Evolutionary conservation across 2,888 invertebrate genomes (phyloP).

Genomic region (Acrocyrtus sp.): DNA sequence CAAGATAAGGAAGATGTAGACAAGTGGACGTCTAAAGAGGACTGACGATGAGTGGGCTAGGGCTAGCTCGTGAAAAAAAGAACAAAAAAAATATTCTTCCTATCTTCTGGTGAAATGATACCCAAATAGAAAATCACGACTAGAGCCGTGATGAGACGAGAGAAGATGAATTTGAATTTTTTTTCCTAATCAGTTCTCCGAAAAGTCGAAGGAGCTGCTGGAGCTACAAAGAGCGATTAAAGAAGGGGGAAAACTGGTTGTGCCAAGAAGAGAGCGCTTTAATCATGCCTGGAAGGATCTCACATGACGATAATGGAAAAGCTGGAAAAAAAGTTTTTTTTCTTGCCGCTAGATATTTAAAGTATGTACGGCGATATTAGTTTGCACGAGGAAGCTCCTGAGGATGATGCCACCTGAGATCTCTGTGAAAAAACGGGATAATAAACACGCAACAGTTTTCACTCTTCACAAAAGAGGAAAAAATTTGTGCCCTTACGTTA

Average conservation of each 20-base stretch:
- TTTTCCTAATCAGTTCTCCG: not conserved
- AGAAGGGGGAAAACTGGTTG: no score
- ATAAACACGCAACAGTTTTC: no score
- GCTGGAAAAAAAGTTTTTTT: constrained; percentile 37
- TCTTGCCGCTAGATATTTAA: constrained; percentile 37
- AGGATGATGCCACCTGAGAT: no score
- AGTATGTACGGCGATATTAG: constrained; percentile 24
- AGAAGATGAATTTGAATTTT: constrained; percentile 4
- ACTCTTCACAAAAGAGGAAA: no score
- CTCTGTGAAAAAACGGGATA: no score
- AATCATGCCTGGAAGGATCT: constrained; percentile 30
- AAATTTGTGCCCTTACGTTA: no score
- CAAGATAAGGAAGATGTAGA: no score
- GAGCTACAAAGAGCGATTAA: no score
- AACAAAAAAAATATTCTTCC: no score
- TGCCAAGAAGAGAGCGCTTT: not conserved
- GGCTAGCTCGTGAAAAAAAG: no score
- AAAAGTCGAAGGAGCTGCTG: constrained; percentile 13
- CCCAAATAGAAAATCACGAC: not conserved
- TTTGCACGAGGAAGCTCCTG: not conserved
- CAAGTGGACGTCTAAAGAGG: no score
- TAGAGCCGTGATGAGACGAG: constrained; percentile 1
- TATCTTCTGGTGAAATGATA: not conserved
- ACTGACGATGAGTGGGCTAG: no score
- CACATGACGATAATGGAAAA: constrained; percentile 25